These are phyloP conservation scores for Astropecten irregularis DNA, from an alignment of 53 echinoderm and acorn worm genomes.

Conservation along the genomic window DNA sequence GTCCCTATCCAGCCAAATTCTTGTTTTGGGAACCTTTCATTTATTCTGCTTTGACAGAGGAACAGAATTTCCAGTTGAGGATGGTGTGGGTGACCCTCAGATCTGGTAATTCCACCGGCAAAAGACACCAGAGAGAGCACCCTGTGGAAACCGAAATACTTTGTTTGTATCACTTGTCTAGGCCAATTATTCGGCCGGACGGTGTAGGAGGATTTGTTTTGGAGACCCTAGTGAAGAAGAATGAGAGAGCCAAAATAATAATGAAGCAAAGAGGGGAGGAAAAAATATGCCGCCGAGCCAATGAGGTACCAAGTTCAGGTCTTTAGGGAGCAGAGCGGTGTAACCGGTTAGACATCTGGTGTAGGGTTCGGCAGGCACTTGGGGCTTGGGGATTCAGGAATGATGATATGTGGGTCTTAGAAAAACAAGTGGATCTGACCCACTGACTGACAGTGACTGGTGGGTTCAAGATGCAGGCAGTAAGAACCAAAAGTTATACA, in stretches of 20 bases:
- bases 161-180: constrained; percentile 54
- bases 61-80: no score
- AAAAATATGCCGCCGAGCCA: background rate
- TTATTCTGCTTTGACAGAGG: background rate
- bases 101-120: background rate
- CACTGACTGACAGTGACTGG: constrained; percentile 53
- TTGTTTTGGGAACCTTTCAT: constrained; percentile 23
- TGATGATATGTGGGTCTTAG: constrained; percentile 40
- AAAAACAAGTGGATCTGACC: constrained; percentile 55
- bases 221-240: background rate
- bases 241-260: background rate
- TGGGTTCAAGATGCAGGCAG: constrained; percentile 15
- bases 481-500: no score
- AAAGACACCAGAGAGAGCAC: constrained; percentile 23
- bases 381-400: constrained; percentile 24
- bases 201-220: background rate
- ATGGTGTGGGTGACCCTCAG: no score
- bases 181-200: constrained; percentile 22
- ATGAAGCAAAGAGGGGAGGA: background rate
- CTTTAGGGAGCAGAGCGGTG: constrained; percentile 21
- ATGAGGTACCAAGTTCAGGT: constrained; percentile 35
- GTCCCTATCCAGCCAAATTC: constrained; percentile 14
- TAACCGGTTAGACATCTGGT: constrained; percentile 40
- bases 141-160: constrained; percentile 27
- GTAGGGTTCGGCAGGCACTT: constrained; percentile 16